Percentiles rank a stretch among this genome's conserved stretches.
phyloP scores from a whole-genome alignment of 2,113 vertebrate genomes.

The Cnemophilus loriae region DNA sequence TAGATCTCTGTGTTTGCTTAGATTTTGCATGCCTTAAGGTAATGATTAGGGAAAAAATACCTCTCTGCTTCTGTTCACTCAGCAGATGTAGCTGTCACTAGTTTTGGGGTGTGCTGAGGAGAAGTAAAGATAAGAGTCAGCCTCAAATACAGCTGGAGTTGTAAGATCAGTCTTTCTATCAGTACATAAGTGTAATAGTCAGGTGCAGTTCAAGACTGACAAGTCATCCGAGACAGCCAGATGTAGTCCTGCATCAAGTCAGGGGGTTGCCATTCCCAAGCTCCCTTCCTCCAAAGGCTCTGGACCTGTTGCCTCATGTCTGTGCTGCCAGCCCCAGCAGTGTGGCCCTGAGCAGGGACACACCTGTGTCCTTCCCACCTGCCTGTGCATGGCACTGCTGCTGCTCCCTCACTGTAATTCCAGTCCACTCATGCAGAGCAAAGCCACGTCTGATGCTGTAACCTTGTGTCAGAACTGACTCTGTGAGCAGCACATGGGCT shows the following conservation, averaged over 20 bases:
- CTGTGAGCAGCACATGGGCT: background rate
- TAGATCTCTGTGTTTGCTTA: background rate
- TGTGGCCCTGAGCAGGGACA: rapidly evolving
- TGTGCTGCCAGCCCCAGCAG: background rate
- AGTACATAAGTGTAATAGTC: background rate
- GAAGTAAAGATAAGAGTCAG: background rate
- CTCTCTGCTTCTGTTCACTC: background rate
- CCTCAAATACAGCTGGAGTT: background rate
- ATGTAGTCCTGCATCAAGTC: background rate
- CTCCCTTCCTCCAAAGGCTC: rapidly evolving
- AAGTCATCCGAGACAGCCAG: rapidly evolving
- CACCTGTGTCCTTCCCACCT: background rate
- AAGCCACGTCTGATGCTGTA: background rate
- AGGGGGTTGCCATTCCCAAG: background rate
- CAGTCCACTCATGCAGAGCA: background rate
- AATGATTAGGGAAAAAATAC: background rate
- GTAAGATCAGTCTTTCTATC: background rate
- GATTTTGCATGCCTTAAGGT: background rate
- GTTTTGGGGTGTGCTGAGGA: background rate
- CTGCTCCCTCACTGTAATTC: background rate
- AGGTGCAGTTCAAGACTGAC: background rate
- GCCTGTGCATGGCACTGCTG: background rate
- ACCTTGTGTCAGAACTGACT: background rate
- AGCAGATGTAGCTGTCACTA: background rate
- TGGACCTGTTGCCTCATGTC: rapidly evolving